Conservation (phyloP, 1,140 invertebrate genomes). For the Piezodorus guildinii region DNA sequence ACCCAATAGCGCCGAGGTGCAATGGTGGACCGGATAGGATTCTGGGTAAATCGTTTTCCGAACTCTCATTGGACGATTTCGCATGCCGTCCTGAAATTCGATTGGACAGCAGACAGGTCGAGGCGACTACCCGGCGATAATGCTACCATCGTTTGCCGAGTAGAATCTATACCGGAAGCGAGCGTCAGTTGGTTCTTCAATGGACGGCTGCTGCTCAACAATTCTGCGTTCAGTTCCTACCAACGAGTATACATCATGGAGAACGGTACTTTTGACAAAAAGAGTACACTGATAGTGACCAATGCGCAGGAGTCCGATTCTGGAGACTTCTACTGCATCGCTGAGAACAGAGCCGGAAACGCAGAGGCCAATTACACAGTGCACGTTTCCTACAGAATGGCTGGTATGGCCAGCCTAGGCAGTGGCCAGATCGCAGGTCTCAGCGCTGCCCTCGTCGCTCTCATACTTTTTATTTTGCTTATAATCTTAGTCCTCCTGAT, state of each 20-base stretch:
- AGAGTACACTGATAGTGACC: conserved; percentile 67
- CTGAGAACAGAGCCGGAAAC: conserved; percentile 80
- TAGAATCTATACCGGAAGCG: conserved; percentile 68
- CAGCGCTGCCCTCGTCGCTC: conserved; percentile 63
- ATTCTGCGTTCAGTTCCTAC: conserved; percentile 64
- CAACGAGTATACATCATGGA: conserved; percentile 71
- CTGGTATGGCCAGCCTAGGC: conserved; percentile 64
- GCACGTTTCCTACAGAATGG: conserved; percentile 60
- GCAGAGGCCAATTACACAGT: conserved; percentile 86
- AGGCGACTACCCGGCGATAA: conserved; percentile 69
- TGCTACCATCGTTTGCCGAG: conserved; percentile 66
- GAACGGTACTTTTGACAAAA: conserved; percentile 54
- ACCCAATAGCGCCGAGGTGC: conserved; percentile 61
- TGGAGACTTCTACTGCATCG: conserved; percentile 80
- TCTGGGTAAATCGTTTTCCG: conserved; percentile 54
- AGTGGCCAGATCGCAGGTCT: conserved; percentile 75
- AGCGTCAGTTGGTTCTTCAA: conserved; percentile 79
- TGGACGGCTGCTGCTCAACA: conserved; percentile 64
- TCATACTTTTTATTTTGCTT: conserved; percentile 63
- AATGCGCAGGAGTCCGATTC: conserved; percentile 79
- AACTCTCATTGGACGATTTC: conserved; percentile 68
- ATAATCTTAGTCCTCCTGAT: conserved; percentile 60
- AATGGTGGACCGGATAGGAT: conserved; percentile 52
- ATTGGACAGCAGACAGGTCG: conserved; percentile 59
- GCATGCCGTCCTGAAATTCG: conserved; percentile 75